Percentiles rank a stretch among this genome's conserved stretches.
Conservation (phyloP, 2,797 vertebrate species). For the Danio tinwini region DNA sequence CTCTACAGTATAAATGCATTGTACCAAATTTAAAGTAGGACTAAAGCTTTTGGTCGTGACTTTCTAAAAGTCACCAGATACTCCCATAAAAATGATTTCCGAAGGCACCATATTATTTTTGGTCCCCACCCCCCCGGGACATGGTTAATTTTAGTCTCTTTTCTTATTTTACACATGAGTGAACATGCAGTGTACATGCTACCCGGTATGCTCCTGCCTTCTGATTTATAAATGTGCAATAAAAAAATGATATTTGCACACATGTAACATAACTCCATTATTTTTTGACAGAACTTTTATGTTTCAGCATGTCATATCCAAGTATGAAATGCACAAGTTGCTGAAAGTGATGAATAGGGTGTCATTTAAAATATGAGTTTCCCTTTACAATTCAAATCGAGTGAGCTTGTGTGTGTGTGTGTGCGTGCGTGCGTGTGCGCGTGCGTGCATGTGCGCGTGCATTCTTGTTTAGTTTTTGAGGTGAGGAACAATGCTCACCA, state of each 20-base stretch:
- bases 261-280: too few relatives aligned
- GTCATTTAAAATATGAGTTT: neutral
- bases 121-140: neutral
- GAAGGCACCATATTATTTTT: conserved; percentile 1
- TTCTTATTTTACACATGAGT: conserved; percentile 18
- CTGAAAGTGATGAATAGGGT: neutral
- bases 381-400: neutral
- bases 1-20: too few relatives aligned
- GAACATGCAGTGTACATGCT: neutral
- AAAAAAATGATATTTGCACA: neutral
- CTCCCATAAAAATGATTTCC: neutral
- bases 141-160: neutral
- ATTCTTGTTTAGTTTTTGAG: too few relatives aligned
- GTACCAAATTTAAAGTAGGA: too few relatives aligned
- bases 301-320: neutral
- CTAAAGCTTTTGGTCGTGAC: too few relatives aligned
- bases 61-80: neutral
- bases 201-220: neutral
- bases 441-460: too few relatives aligned
- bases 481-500: too few relatives aligned
- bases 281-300: neutral
- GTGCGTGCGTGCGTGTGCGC: neutral
- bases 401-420: neutral
- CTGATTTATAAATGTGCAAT: neutral
- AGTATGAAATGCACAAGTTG: neutral